These are phyloP conservation scores for Butorides virescens DNA, from an alignment of 2,113 vertebrate species.

Conservation along the genomic window DNA sequence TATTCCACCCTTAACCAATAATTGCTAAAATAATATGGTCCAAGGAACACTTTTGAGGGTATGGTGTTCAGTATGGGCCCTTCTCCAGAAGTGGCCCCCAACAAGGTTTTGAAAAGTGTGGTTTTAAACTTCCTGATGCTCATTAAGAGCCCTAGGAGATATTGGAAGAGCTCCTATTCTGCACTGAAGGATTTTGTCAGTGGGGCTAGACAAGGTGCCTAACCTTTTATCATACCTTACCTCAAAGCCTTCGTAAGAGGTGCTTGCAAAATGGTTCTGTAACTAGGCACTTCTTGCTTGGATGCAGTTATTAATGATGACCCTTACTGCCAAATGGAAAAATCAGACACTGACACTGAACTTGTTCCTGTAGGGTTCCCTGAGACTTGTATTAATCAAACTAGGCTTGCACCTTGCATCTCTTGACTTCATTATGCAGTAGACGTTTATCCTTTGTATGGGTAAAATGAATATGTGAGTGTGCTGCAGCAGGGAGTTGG, in stretches of 20 bases:
- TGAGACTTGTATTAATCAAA: not conserved
- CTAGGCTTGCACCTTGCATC: not conserved
- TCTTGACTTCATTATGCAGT: not conserved
- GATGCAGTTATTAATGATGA: not conserved
- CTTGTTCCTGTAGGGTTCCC: not conserved
- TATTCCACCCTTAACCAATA: not conserved
- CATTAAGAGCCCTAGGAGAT: not conserved
- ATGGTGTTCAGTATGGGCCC: accelerated
- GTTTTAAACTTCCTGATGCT: not conserved
- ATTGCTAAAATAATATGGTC: no score
- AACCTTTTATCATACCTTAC: not conserved
- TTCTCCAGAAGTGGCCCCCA: no score
- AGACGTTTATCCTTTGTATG: not conserved
- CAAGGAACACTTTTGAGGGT: not conserved
- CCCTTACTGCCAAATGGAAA: not conserved
- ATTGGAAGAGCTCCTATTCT: not conserved
- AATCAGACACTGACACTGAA: not conserved
- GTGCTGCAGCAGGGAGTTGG: not conserved
- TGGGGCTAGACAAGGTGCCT: not conserved
- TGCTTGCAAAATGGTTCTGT: no score
- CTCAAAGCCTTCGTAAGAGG: not conserved
- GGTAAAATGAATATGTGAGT: not conserved
- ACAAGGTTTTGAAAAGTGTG: no score
- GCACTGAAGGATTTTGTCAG: not conserved
- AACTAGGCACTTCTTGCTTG: not conserved